Evolutionary conservation across 30 jellyfish, hydroid and myxozoan species (phyloP), one percentile per base, ranked within the genome.

Genomic region (Sanderia malayensis): DNA sequence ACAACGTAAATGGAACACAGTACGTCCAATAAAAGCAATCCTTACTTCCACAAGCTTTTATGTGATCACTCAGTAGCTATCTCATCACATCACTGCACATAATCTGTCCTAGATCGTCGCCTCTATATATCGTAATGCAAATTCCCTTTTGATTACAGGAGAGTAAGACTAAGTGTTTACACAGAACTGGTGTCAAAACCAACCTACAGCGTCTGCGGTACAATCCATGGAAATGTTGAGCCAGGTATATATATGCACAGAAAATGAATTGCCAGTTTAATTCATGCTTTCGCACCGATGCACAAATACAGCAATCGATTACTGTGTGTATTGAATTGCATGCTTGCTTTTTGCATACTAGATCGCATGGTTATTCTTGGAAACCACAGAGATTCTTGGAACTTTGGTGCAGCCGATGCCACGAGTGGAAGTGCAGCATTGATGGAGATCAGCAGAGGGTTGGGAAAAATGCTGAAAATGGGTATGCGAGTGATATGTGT

Each of bases 311-410:
- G n/a, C n/a, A n/a, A n/a, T n/a, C n/a, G n/a, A n/a, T n/a, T n/a
- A n/a, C n/a, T n/a, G n/a, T n/a, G n/a, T n/a, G n/a, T n/a, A n/a
- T n/a, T n/a, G n/a, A n/a, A n/a, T n/a, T n/a, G n/a, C n/a, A n/a
- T n/a, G n/a, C n/a, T n/a, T n/a, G n/a, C n/a, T n/a, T n/a, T n/a
- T n/a, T n/a, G n/a, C n/a, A n/a, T 80, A 23, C 19, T 52, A 93
- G 99, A 93, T 58, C 95, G 99, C 17, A 31, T 79, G 33, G 87
- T 93, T 27, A 53, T 93, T n/a, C 84, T 93, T 58, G 99, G 99
- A 27, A 93, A 93, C 59, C 99, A 93, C 68, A 87, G 99, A 23
- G 99, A 93, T 81, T 79, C 96, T 19, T 93, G 99, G 99, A 68
- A 84, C 20, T 93, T 46, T 46, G 99, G 99, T 0, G 99, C 96